Conservation (phyloP, 1,140 invertebrate species). For the Pristionchus pacificus region DNA sequence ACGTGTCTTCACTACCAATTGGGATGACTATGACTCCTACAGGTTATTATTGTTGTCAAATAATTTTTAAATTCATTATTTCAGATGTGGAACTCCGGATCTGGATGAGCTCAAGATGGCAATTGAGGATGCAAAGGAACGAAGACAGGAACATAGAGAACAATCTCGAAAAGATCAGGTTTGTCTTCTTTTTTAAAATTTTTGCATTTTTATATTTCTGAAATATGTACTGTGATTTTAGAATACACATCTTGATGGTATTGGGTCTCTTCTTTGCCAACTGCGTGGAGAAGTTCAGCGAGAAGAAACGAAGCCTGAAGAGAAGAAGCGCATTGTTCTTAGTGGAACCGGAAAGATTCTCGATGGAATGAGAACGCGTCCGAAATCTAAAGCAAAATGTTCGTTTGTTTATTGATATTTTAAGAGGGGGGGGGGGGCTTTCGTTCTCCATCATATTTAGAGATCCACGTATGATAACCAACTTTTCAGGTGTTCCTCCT, state of each 20-base stretch:
- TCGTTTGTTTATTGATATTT: not conserved
- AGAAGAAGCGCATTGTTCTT: not conserved
- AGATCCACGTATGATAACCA: too few relatives aligned
- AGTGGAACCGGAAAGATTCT: not conserved
- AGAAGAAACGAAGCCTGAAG: too few relatives aligned
- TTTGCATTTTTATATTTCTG: too few relatives aligned
- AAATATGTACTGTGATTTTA: too few relatives aligned
- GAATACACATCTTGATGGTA: not conserved
- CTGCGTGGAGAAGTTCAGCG: not conserved
- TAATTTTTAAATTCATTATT: not conserved
- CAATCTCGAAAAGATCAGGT: too few relatives aligned
- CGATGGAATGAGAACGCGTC: not conserved
- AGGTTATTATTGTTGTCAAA: not conserved
- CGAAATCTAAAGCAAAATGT: not conserved
- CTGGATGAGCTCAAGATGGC: not conserved
- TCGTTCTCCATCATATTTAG: too few relatives aligned
- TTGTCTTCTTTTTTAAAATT: too few relatives aligned
- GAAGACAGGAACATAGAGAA: not conserved
- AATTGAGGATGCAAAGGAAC: not conserved
- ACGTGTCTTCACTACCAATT: not conserved
- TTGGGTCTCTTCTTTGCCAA: not conserved
- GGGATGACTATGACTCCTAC: not conserved
- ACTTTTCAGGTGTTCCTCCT: not conserved
- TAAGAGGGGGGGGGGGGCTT: not conserved
- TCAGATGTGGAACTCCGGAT: not conserved